Percentiles rank a stretch among this genome's conserved stretches.
Conservation (phyloP, 2,797 vertebrate genomes). For the Gastrophryne carolinensis region DNA sequence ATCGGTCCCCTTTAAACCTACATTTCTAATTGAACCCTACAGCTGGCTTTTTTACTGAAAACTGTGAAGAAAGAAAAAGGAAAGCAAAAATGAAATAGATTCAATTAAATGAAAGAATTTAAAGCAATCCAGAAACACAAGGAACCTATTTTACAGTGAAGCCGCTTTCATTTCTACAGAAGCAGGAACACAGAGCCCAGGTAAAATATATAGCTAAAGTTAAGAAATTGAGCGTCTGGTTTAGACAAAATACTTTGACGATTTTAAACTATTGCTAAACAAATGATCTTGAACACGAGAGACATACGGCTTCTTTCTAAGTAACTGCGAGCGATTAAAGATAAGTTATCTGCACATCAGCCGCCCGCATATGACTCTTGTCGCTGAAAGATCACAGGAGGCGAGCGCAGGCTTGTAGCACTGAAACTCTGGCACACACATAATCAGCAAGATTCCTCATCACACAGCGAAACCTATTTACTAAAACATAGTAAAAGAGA, state of each 20-base stretch:
- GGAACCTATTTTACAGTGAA: too few relatives aligned
- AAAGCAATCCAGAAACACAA: too few relatives aligned
- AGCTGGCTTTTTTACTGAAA: too few relatives aligned
- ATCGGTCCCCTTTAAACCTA: too few relatives aligned
- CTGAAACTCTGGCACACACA: background rate
- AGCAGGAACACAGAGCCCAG: too few relatives aligned
- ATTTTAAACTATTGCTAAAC: background rate
- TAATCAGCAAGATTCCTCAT: background rate
- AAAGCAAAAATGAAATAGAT: too few relatives aligned
- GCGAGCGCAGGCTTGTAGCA: conserved; percentile 1
- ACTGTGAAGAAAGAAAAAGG: too few relatives aligned
- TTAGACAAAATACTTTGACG: conserved; percentile 13
- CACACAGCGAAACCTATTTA: background rate
- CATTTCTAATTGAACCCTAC: too few relatives aligned
- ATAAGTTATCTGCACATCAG: conserved; percentile 28
- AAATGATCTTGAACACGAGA: background rate
- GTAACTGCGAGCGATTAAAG: background rate
- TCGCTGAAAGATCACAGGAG: conserved; percentile 6
- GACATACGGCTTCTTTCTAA: background rate
- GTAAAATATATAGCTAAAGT: background rate
- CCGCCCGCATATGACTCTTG: conserved; percentile 1
- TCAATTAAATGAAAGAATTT: too few relatives aligned
- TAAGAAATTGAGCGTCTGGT: background rate
- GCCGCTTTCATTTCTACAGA: too few relatives aligned
- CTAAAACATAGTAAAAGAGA: background rate